Evolutionary conservation across 1,140 invertebrate species (phyloP).

Genomic region (Aphaenogaster floridana): DNA sequence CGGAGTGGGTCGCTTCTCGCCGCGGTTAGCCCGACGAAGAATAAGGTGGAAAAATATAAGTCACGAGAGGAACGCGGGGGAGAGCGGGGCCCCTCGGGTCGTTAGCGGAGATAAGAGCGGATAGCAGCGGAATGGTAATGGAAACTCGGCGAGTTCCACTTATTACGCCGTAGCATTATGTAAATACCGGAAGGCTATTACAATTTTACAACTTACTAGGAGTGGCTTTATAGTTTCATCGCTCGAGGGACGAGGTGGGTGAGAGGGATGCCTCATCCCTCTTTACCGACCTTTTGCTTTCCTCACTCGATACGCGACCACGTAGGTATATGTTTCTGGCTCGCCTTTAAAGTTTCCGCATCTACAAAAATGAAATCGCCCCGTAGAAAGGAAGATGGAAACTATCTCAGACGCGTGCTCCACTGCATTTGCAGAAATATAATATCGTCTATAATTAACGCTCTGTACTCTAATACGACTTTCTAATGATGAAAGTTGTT

Average conservation of each 20-base stretch:
- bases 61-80: slow-evolving; percentile 45
- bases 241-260: slow-evolving; percentile 50
- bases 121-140: slow-evolving; percentile 79
- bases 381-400: slow-evolving; percentile 12
- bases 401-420: not conserved
- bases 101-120: slow-evolving; percentile 81
- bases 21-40: slow-evolving; percentile 53
- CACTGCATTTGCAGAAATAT: slow-evolving; percentile 43
- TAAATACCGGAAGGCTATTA: slow-evolving; percentile 85
- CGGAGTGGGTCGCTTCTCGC: not conserved
- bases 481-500: slow-evolving; percentile 6
- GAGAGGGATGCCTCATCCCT: slow-evolving; percentile 33
- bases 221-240: slow-evolving; percentile 83
- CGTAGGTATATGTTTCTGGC: slow-evolving; percentile 29
- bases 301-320: slow-evolving; percentile 30
- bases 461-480: not conserved
- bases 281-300: slow-evolving; percentile 37
- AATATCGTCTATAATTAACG: slow-evolving; percentile 52
- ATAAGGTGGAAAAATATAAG: slow-evolving; percentile 79
- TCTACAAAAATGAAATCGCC: slow-evolving; percentile 49
- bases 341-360: slow-evolving; percentile 28
- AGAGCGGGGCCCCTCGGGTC: slow-evolving; percentile 66
- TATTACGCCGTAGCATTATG: slow-evolving; percentile 85
- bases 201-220: slow-evolving; percentile 84
- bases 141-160: slow-evolving; percentile 82